These are phyloP conservation scores for Hypanus sabinus DNA, from an alignment of 2,113 vertebrate species.

Conservation along the genomic window DNA sequence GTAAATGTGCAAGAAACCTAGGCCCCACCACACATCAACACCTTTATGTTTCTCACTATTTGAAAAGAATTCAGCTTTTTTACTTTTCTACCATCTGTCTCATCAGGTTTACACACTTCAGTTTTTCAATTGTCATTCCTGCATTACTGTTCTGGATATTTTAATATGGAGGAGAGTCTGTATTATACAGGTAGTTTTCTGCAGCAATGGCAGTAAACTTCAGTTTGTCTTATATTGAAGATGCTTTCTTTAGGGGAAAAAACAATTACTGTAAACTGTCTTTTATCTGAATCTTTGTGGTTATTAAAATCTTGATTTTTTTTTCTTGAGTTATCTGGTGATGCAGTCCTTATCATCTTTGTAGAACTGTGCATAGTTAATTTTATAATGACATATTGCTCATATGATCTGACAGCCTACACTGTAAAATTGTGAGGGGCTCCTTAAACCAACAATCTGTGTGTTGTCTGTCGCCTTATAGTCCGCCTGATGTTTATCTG, in stretches of 20 bases:
- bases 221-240: neutral
- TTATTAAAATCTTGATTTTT: conserved; percentile 38
- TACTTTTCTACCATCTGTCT: no score
- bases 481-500: neutral
- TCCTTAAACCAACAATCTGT: neutral
- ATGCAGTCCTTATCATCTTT: neutral
- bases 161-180: conserved; percentile 44
- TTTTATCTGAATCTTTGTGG: neutral
- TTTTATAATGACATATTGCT: neutral
- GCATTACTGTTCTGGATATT: conserved; percentile 39
- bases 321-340: neutral
- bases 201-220: conserved; percentile 46
- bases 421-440: neutral
- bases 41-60: no score
- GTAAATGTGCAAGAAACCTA: no score
- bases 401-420: neutral
- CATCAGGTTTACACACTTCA: conserved; percentile 7
- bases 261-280: no score
- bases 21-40: no score
- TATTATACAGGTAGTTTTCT: neutral
- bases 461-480: no score
- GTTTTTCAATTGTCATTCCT: conserved; percentile 35
- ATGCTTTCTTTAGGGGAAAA: neutral
- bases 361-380: neutral
- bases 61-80: no score